Evolutionary conservation across 2,888 invertebrate genomes (phyloP), one percentile per base, ranked within the genome.

Genomic region (Onchidella celtica): DNA sequence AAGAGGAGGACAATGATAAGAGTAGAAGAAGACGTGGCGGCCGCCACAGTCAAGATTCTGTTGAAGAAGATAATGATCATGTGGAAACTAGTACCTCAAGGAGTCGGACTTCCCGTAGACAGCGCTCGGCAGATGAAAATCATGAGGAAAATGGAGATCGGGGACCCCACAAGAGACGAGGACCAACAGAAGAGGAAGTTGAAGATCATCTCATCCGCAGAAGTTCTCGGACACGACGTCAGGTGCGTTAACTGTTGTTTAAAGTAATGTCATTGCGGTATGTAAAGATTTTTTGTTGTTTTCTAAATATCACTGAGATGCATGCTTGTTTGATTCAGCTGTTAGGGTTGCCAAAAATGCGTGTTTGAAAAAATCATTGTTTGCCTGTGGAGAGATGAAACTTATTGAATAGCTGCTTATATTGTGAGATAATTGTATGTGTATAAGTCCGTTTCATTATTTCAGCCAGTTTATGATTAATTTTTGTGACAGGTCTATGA

Each of bases 401-500:
- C n/a, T n/a, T n/a, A n/a, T n/a, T n/a, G n/a, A n/a, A n/a, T n/a
- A n/a, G n/a, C n/a, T n/a, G n/a, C n/a, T n/a, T n/a, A n/a, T n/a
- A n/a, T n/a, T n/a, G n/a, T n/a, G n/a, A n/a, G n/a, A n/a, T n/a
- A n/a, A n/a, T n/a, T n/a, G n/a, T n/a, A n/a, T n/a, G n/a, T n/a
- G n/a, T n/a, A n/a, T n/a, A n/a, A n/a, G n/a, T n/a, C n/a, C n/a
- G n/a, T n/a, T n/a, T n/a, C n/a, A n/a, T n/a, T n/a, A n/a, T n/a
- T n/a, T n/a, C n/a, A n/a, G n/a, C n/a, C n/a, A n/a, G n/a, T n/a
- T n/a, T n/a, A n/a, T n/a, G n/a, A n/a, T n/a, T n/a, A n/a, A n/a
- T n/a, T n/a, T n/a, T n/a, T n/a, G n/a, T n/a, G n/a, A n/a, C 66
- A 79, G 34, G 61, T 90, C 9, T 92, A 90, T 83, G 87, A 87